Percentiles rank a stretch among this genome's conserved stretches.
Conservation (phyloP, 1,140 invertebrate species). For the Gyrodactylus salaris region DNA sequence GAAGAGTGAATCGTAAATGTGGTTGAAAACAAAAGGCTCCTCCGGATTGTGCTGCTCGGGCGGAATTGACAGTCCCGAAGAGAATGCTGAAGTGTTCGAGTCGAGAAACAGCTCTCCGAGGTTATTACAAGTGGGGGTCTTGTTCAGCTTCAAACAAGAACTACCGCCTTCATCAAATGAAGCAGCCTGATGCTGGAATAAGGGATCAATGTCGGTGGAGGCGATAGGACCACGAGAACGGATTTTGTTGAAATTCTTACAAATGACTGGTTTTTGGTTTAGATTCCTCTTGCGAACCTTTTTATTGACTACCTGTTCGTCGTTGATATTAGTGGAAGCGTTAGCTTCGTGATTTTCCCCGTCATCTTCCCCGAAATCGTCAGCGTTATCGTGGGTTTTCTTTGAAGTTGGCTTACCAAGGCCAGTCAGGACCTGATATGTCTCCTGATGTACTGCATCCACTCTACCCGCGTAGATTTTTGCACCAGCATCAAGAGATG, state of each 20-base stretch:
- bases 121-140: constrained; percentile 8
- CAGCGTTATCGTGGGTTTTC: constrained; percentile 14
- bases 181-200: constrained; percentile 21
- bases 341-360: not conserved
- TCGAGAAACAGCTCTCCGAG: not conserved
- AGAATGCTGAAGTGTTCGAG: not conserved
- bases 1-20: not conserved
- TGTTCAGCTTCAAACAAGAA: constrained; percentile 19
- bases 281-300: constrained; percentile 1
- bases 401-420: constrained; percentile 20
- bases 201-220: constrained; percentile 17
- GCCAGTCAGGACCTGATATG: constrained; percentile 37
- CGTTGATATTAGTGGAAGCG: no score
- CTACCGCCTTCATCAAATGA: constrained; percentile 22
- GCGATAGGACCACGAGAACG: not conserved
- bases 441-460: constrained; percentile 37
- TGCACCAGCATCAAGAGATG: constrained; percentile 40
- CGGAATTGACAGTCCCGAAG: not conserved
- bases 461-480: constrained; percentile 46
- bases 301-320: constrained; percentile 11
- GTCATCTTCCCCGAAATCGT: not conserved
- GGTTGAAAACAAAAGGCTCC: not conserved
- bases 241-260: constrained; percentile 3
- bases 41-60: not conserved
- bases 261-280: not conserved